Evolutionary conservation across 2,797 vertebrate species (phyloP).

Genomic region (Pseudocheirus occidentalis): DNA sequence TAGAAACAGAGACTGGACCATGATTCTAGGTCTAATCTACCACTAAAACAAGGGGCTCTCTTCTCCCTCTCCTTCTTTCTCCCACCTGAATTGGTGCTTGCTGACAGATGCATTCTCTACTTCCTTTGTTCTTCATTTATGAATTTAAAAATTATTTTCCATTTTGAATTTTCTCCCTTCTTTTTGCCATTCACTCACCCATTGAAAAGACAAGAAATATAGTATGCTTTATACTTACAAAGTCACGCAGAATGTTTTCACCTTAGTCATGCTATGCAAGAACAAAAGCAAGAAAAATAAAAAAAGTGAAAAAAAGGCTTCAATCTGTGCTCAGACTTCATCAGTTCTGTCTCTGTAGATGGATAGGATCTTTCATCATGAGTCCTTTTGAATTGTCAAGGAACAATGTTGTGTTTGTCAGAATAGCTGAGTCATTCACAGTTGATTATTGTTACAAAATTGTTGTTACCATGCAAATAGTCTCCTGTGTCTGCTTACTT

Average conservation of each 20-base stretch:
- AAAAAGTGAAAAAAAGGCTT: not conserved
- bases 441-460: not conserved
- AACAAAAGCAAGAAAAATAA: not conserved
- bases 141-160: not conserved
- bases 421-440: not conserved
- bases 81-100: not conserved
- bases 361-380: not conserved
- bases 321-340: not conserved
- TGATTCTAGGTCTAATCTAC: not conserved
- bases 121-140: not conserved
- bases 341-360: too few species aligned
- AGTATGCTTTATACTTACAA: not conserved
- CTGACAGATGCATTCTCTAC: not conserved
- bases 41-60: not conserved
- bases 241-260: not conserved
- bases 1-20: not conserved
- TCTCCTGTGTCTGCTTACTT: not conserved
- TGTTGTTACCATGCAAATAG: not conserved
- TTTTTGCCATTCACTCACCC: accelerated
- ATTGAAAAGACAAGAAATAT: not conserved
- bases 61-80: not conserved
- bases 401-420: not conserved
- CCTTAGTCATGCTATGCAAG: not conserved
- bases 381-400: not conserved
- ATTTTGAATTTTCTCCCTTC: not conserved